Conservation (phyloP, 2,113 vertebrate genomes). For the Psettodes erumei region DNA sequence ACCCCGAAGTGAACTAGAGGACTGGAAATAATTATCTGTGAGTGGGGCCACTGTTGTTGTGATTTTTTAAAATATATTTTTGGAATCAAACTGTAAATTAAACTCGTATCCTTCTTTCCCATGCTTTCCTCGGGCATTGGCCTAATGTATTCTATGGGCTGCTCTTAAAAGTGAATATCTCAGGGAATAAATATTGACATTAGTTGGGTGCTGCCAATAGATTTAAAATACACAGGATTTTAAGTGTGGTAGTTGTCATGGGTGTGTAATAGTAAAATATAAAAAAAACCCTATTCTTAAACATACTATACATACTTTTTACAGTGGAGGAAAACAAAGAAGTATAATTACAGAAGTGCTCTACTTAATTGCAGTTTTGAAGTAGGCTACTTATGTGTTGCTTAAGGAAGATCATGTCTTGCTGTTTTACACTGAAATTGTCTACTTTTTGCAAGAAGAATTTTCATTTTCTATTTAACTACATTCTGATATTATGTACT, state of each 20-base stretch:
- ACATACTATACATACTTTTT: background rate
- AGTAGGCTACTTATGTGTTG: background rate
- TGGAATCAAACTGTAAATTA: constrained; percentile 2
- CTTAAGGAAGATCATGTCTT: background rate
- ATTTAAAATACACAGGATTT: background rate
- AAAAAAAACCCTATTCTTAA: too few species aligned
- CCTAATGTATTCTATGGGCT: background rate
- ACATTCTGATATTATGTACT: too few species aligned
- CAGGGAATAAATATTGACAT: background rate
- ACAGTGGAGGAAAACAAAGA: background rate
- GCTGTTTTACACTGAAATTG: background rate
- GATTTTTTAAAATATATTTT: background rate
- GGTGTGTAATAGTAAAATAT: background rate
- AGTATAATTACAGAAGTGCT: background rate
- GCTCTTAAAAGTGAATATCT: background rate
- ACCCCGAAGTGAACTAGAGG: background rate
- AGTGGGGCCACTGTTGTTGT: background rate
- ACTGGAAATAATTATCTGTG: background rate
- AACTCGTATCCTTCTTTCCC: background rate
- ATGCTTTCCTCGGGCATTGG: background rate
- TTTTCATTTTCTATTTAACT: background rate
- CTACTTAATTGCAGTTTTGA: background rate
- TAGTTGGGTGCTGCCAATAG: background rate
- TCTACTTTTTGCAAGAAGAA: background rate
- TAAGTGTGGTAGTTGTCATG: background rate